Evolutionary conservation across 2,797 vertebrate species (phyloP).

Genomic region (Anas bernieri): DNA sequence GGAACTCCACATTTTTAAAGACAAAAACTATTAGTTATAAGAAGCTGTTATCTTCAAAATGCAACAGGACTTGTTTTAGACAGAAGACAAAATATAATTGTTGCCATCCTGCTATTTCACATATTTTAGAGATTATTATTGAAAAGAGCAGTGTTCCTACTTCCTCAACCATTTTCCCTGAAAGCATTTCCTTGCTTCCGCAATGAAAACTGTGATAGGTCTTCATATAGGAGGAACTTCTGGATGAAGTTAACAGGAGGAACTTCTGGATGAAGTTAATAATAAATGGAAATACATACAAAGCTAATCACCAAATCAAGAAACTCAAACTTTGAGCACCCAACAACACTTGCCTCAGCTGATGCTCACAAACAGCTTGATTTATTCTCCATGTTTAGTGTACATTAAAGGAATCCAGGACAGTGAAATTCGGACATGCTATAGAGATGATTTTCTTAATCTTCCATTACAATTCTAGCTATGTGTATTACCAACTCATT

Average conservation of each 20-base stretch:
- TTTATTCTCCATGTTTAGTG: background rate
- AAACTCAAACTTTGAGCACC: background rate
- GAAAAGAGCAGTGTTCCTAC: background rate
- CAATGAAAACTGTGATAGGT: background rate
- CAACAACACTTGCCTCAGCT: background rate
- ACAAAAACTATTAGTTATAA: background rate
- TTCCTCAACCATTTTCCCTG: background rate
- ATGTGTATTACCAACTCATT: too few species aligned
- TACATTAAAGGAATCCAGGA: background rate
- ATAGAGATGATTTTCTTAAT: background rate
- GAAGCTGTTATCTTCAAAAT: conserved; percentile 5
- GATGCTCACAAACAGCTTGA: background rate
- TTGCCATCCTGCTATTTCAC: background rate
- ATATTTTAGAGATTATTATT: conserved; percentile 16
- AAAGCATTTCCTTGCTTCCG: background rate
- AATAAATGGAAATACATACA: background rate
- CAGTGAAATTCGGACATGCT: background rate
- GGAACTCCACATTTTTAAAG: background rate
- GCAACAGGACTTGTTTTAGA: background rate
- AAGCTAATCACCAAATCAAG: background rate
- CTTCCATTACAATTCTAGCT: background rate
- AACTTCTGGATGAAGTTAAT: background rate
- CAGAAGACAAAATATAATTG: background rate
- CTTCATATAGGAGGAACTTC: background rate
- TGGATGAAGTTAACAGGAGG: background rate